Evolutionary conservation across 1,140 invertebrate species (phyloP).

Genomic region (Eriocheir sinensis): DNA sequence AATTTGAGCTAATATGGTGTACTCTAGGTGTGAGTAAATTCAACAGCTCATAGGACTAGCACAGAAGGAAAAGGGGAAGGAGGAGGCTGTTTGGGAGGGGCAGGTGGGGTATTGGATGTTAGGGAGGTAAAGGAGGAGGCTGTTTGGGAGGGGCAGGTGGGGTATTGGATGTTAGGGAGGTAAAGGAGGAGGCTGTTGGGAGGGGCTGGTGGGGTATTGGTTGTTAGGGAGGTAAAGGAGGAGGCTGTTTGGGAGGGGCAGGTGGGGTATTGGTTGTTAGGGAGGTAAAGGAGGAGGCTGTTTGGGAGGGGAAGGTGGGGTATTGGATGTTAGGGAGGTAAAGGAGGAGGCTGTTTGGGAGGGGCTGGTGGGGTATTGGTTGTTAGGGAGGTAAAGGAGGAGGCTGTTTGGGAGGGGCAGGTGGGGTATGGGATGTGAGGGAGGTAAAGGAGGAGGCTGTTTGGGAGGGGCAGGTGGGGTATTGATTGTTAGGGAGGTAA

Average conservation of each 20-base stretch:
- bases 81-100: not conserved
- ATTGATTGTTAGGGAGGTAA: not conserved
- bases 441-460: not conserved
- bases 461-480: not conserved
- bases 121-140: not conserved
- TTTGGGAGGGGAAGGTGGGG: too few relatives aligned
- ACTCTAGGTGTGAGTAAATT: not conserved
- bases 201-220: not conserved
- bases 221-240: not conserved
- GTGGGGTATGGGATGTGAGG: not conserved
- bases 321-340: too few relatives aligned
- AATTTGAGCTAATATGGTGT: not conserved
- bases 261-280: not conserved
- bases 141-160: not conserved
- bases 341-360: not conserved
- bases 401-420: not conserved
- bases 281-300: not conserved
- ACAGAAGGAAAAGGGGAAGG: too few relatives aligned
- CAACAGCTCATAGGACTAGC: not conserved
- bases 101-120: too few relatives aligned
- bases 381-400: too few relatives aligned
- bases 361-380: not conserved
- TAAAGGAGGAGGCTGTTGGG: not conserved
- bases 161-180: not conserved
- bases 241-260: not conserved